Evolutionary conservation across 2,888 invertebrate genomes (phyloP), one percentile per base, ranked within the genome.

Genomic region (Cephonodes hylas): DNA sequence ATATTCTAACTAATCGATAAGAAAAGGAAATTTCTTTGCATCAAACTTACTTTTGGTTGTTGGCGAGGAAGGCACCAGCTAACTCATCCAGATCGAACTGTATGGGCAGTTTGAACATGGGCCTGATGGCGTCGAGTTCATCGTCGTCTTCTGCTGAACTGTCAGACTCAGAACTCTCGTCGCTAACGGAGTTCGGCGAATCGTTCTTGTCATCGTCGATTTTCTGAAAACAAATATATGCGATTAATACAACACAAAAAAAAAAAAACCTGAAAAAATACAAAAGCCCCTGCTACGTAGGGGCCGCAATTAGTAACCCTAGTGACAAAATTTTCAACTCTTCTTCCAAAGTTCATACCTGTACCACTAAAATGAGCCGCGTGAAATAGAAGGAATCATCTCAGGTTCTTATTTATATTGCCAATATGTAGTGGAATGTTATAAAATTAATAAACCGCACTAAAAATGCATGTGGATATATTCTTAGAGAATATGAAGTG

Each of bases 51-150:
- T 95, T 94, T 79, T 95, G 95, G 78, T 94, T 95, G 82, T 95
- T 95, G 68, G 95, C 95, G 74, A 95, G 89, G 83, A 95, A 93
- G 31, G 95, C 96, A 45, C 96, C 96, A 27, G 96, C 96, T 64
- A 97, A 93, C 67, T 97, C 96, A 75, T 97, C 96, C 65, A 97
- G 94, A 88, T 97, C 96, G 79, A 97, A 94, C 84, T 96, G 96
- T 63, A 97, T 93, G 64, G 97, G 97, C 81, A 97, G 89, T 83
- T 96, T 96, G 80, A 96, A 93, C 75, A 87, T 94, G 81, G 86
- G 95, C 56, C 93, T 84, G 67, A 93, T 89, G 70, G 93, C 88
- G 65, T 95, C 94, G 59, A 94, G 93, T 58, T 93, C 92, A 64
- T 90, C 93, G 27, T 95, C 94, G 18, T 92, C 94, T 65, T 94